Percentiles rank a stretch among this genome's conserved stretches.
These are phyloP conservation scores for Rattus norvegicus DNA, from an alignment of 2,113 vertebrate species.

Conservation along the genomic window DNA sequence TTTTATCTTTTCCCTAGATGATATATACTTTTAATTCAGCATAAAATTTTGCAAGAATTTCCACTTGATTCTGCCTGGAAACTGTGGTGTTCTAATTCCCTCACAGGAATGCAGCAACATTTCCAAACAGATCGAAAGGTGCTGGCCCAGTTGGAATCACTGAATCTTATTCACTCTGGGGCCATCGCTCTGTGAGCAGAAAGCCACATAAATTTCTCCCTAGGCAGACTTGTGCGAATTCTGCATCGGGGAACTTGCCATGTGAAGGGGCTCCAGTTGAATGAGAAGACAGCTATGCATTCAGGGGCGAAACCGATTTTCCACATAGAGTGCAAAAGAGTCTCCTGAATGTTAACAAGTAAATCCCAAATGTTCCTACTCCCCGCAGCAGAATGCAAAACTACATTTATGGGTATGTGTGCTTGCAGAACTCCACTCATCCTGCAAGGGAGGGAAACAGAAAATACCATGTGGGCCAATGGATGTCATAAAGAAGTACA, in stretches of 20 bases:
- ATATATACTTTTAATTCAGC: slow-evolving; percentile 77
- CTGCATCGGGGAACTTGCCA: neutral
- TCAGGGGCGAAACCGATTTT: neutral
- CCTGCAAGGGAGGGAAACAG: neutral
- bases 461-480: neutral
- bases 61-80: slow-evolving; percentile 48
- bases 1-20: slow-evolving; percentile 65
- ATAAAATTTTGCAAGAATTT: slow-evolving; percentile 69
- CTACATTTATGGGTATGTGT: slow-evolving; percentile 1
- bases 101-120: neutral
- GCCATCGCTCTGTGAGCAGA: slow-evolving; percentile 49
- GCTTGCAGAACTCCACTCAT: neutral
- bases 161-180: slow-evolving; percentile 39
- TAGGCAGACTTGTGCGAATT: neutral
- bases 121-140: slow-evolving; percentile 71
- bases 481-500: neutral
- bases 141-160: slow-evolving; percentile 67
- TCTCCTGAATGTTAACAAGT: slow-evolving; percentile 58
- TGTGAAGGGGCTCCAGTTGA: neutral
- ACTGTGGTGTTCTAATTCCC: slow-evolving; percentile 53
- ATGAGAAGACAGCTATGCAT: neutral
- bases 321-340: slow-evolving; percentile 22
- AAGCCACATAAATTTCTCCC: slow-evolving; percentile 36
- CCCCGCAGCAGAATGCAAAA: neutral
- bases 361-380: slow-evolving; percentile 26